Base-by-base conservation (phyloP, 2,888 invertebrate species). In the Protodeltote pygarga region DNA sequence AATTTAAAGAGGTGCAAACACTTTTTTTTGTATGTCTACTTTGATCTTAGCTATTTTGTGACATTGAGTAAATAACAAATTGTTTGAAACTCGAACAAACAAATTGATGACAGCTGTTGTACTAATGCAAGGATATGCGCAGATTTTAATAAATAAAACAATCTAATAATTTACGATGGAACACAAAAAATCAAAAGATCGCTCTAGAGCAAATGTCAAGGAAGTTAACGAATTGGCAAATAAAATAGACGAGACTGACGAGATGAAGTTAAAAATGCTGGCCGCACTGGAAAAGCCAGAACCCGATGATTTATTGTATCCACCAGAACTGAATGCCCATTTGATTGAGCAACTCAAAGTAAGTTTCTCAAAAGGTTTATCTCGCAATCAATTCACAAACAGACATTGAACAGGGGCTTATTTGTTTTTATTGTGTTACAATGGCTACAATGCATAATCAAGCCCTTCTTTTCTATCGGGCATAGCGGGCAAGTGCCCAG, bases 301-400 rank as follows among this genome's bases (percentile, higher is more conserved):
- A 2, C 71, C 88, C 6, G 89, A 90, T 8, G 92, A 93, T 71
- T 72, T 91, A 17, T 70, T 94, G 23, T 94, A 93, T 73, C 94
- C 94, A 0, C 87, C 93, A 23, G 94, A 94, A 73, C 69, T 94
- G n/a, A 94, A 94, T 75, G 84, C 86, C 19, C 93, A 93, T 79
- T 80, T 94, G 34, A 89, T 93, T 54, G 92, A 93, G 52, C 93
- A 94, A 71, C 83, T 94, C 21, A 91, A 93, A 83, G 94, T 94
- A 67, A 8, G 37, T 31, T 11, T 8, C 15, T 15, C 6, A 1
- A 11, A 8, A 3, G 2, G 9, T 11, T 11, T 25, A 25, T 3
- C n/a, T 1, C 23, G 4, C 6, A 5, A 2, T 19, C 1, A 5
- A 6, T 19, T 1, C 4, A 19, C 6, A 19, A 19, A 4, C 1